phyloP scores from a whole-genome alignment of 2,797 vertebrate species.

The Myoxocephalus aenaeus region DNA sequence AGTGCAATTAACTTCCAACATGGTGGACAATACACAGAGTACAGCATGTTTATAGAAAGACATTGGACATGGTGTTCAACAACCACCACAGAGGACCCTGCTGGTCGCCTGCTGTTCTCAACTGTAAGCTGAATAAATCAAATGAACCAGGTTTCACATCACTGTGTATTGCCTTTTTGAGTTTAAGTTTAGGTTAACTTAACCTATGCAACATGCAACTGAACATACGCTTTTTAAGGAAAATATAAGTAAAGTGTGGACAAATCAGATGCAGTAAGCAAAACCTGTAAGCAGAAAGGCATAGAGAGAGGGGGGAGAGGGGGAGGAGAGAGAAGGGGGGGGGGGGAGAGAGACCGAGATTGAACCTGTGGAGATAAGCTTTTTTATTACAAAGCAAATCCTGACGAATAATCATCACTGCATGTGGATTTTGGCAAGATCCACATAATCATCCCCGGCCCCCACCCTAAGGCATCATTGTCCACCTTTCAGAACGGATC shows the following conservation, averaged over 20 bases:
- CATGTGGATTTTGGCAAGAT: slow-evolving; percentile 79
- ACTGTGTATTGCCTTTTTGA: neutral
- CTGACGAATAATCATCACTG: slow-evolving; percentile 75
- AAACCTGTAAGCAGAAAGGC: slow-evolving; percentile 45
- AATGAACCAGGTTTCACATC: neutral
- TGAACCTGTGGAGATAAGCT: slow-evolving; percentile 79
- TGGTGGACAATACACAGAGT: slow-evolving; percentile 44
- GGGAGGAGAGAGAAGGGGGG: neutral
- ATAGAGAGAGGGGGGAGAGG: neutral
- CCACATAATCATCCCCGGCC: slow-evolving; percentile 69
- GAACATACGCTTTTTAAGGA: slow-evolving; percentile 11
- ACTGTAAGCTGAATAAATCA: slow-evolving; percentile 13
- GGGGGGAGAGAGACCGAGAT: slow-evolving; percentile 44
- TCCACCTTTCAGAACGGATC: slow-evolving; percentile 56
- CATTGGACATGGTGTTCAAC: slow-evolving; percentile 28
- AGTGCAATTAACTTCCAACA: slow-evolving; percentile 54
- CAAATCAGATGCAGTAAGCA: slow-evolving; percentile 31
- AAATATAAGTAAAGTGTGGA: slow-evolving; percentile 12
- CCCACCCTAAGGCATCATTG: slow-evolving; percentile 45
- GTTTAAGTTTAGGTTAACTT: slow-evolving; percentile 2
- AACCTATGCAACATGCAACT: slow-evolving; percentile 6
- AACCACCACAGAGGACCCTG: slow-evolving; percentile 11
- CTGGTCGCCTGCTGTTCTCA: neutral
- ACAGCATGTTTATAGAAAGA: slow-evolving; percentile 11
- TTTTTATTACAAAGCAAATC: slow-evolving; percentile 78